phyloP scores from a whole-genome alignment of 1,140 invertebrate genomes.

The Tetramorium simillimum region DNA sequence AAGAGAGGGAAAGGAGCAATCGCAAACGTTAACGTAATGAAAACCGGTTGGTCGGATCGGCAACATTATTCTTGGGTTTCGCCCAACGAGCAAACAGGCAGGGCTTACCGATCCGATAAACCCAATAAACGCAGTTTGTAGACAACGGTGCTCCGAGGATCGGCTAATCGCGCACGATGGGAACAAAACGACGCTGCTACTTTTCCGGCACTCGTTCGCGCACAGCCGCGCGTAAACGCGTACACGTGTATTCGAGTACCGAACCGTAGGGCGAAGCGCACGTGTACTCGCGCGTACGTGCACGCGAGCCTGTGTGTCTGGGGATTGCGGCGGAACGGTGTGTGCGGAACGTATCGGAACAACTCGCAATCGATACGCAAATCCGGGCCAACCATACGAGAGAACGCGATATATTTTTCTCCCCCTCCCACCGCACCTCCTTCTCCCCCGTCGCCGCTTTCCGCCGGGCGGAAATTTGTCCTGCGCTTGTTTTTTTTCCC shows the following conservation, averaged over 20 bases:
- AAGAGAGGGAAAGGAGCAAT: neutral
- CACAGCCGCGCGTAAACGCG: slow-evolving; percentile 1
- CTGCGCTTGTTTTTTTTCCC: slow-evolving; percentile 23
- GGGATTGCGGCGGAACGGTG: neutral
- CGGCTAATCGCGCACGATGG: slow-evolving; percentile 44
- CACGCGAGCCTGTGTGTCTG: neutral
- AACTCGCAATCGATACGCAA: slow-evolving; percentile 53
- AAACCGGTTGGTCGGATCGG: slow-evolving; percentile 31
- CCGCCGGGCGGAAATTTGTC: slow-evolving; percentile 31
- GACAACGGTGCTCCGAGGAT: slow-evolving; percentile 18
- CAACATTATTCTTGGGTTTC: slow-evolving; percentile 52
- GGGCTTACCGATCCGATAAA: slow-evolving; percentile 54
- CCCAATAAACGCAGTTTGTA: slow-evolving; percentile 56
- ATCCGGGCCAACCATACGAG: slow-evolving; percentile 45
- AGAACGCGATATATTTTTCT: slow-evolving; percentile 39
- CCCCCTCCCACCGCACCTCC: neutral
- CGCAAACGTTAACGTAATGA: slow-evolving; percentile 30
- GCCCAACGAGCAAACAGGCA: slow-evolving; percentile 4
- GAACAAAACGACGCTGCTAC: slow-evolving; percentile 50
- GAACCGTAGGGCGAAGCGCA: neutral
- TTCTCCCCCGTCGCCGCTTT: neutral
- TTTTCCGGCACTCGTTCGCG: slow-evolving; percentile 39
- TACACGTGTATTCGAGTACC: slow-evolving; percentile 30
- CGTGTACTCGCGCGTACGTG: neutral
- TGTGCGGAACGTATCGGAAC: slow-evolving; percentile 27